Evolutionary conservation across 2,113 vertebrate genomes (phyloP), one percentile per base, ranked within the genome.

Genomic region (Peromyscus polionotus): DNA sequence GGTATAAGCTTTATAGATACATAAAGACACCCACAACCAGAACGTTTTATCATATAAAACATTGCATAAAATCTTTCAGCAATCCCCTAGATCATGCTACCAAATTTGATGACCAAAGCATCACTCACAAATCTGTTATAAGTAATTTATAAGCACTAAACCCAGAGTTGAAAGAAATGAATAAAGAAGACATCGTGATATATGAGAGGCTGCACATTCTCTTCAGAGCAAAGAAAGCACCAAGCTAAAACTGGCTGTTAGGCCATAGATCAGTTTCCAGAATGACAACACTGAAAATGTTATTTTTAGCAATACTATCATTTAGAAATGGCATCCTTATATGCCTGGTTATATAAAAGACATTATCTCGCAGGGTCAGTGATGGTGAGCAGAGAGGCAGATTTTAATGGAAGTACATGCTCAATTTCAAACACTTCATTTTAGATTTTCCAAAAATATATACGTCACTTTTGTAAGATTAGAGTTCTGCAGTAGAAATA

Each of bases 71-170:
- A 94, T 93, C 72, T 70, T 95, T 87, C 81, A 70, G 16, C 54
- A 86, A 61, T 2, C 48, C 88, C 77, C 70, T 96, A 93, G 76
- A 95, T 73, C 72, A 70, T 93, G 61, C 33, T 79, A 80, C 61
- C 86, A 90, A 83, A 93, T 95, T 70, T 90, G 73, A 89, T 89
- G 90, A 92, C 77, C 90, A 97, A 89, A 77, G 26, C 31, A 86
- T 94, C 95, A 70, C 77, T 95, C 5, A 0, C 70, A 97, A 93
- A 92, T 96, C 81, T 92, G 61, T 85, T 91, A 63, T 22, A 89
- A 68, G 80, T 96, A 97, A 97, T 96, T 97, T 95, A 95, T 94
- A 95, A 95, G 92, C 92, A 65, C 85, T 94, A 97, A 97, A 51
- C 90, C 57, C 67, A 79, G 96, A 95, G 65, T 80, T 96, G 45